These are phyloP conservation scores for Propithecus deckenii DNA, from an alignment of 2,797 vertebrate genomes.

Conservation along the genomic window DNA sequence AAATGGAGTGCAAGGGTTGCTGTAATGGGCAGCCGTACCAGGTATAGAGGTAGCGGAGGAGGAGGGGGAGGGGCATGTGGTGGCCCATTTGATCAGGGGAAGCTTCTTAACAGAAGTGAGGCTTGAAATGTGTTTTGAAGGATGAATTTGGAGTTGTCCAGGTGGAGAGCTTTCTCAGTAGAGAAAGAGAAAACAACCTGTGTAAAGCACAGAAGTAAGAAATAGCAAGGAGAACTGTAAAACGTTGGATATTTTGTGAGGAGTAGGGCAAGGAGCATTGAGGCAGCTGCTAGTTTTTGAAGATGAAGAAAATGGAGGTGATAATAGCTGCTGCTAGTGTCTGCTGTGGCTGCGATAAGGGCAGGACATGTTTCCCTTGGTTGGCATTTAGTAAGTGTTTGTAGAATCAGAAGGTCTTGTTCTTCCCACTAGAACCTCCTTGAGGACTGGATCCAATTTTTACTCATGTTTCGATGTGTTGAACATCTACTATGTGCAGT, in stretches of 20 bases:
- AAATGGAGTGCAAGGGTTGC: background rate
- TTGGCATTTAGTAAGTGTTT: background rate
- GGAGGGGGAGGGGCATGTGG: background rate
- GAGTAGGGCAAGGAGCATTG: background rate
- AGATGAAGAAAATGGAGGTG: background rate
- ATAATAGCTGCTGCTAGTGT: fast-evolving
- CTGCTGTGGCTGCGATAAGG: fast-evolving
- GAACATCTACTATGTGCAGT: background rate
- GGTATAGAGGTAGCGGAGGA: background rate
- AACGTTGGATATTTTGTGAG: background rate
- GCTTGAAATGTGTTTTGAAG: constrained; percentile 24
- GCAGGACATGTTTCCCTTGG: background rate
- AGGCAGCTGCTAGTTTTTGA: background rate
- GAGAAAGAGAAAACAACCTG: background rate
- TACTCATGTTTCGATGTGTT: background rate
- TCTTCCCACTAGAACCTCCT: background rate
- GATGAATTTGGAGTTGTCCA: background rate
- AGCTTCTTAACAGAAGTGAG: background rate
- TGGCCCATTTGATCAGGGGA: background rate
- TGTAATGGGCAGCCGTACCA: background rate
- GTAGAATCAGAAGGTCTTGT: background rate
- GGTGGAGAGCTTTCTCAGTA: background rate
- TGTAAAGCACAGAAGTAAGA: background rate
- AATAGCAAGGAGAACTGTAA: background rate
- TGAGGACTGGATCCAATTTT: background rate